phyloP scores from a whole-genome alignment of 1,140 invertebrate species.

The Rhopalosiphum padi region DNA sequence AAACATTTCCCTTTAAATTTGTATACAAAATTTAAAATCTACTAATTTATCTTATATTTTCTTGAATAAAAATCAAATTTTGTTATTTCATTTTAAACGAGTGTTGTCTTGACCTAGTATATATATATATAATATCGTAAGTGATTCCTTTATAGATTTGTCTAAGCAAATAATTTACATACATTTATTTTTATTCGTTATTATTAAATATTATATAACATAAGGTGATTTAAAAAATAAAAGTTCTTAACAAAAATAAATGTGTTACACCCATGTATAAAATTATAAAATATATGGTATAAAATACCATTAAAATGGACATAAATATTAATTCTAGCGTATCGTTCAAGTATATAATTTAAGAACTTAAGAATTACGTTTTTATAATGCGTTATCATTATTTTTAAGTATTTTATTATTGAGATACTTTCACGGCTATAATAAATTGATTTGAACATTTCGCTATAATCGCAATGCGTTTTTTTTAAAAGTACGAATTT shows the following conservation, averaged over 20 bases:
- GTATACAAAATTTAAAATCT: no score
- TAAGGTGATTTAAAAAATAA: not conserved
- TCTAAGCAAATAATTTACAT: not conserved
- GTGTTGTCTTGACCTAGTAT: not conserved
- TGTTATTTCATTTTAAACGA: not conserved
- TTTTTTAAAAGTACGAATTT: not conserved
- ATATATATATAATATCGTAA: not conserved
- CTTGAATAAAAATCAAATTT: not conserved
- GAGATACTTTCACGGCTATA: not conserved
- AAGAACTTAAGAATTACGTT: not conserved
- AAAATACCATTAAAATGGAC: not conserved
- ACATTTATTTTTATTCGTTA: not conserved
- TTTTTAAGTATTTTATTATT: not conserved
- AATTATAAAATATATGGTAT: not conserved
- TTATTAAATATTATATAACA: not conserved
- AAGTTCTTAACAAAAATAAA: not conserved
- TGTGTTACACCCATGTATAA: not conserved
- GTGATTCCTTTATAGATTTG: not conserved
- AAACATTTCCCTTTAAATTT: no score
- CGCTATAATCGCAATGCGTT: not conserved
- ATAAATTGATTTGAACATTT: not conserved
- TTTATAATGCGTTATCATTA: not conserved
- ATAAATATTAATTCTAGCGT: not conserved
- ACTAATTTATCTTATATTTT: no score
- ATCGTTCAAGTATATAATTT: not conserved